Percentiles rank a stretch among this genome's conserved stretches.
Conservation (phyloP, 1,140 invertebrate species). For the Holcopasites calliopsidis region DNA sequence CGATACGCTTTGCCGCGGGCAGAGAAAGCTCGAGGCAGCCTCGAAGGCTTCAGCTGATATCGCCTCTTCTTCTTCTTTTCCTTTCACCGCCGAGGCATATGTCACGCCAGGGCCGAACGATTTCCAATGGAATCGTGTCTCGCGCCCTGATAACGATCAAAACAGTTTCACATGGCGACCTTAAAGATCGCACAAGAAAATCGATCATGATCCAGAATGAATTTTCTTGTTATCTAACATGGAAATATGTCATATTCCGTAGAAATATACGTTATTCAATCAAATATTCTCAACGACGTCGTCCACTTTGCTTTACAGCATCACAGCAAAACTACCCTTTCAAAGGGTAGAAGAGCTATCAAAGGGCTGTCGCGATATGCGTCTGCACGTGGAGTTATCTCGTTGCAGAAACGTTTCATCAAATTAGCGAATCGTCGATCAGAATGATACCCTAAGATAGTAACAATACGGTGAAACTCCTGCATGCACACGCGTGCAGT, state of each 20-base stretch:
- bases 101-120: constrained; percentile 61
- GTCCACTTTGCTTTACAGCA: too few species aligned
- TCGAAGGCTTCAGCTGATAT: constrained; percentile 54
- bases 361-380: too few species aligned
- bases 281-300: too few species aligned
- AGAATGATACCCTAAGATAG: too few species aligned
- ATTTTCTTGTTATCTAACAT: background rate
- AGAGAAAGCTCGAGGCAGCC: constrained; percentile 64
- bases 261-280: background rate
- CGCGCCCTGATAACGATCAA: constrained; percentile 31
- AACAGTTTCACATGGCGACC: constrained; percentile 5
- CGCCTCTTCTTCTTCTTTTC: constrained; percentile 56
- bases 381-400: too few species aligned
- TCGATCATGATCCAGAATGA: background rate
- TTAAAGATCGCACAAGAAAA: constrained; percentile 17
- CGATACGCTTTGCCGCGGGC: constrained; percentile 60
- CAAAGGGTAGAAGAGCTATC: too few species aligned
- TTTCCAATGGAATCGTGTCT: constrained; percentile 24
- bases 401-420: too few species aligned
- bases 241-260: background rate
- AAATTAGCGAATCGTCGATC: background rate
- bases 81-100: constrained; percentile 49
- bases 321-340: too few species aligned
- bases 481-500: background rate
- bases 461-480: background rate